phyloP scores from a whole-genome alignment of 1,140 invertebrate genomes.

The Pristionchus pacificus region DNA sequence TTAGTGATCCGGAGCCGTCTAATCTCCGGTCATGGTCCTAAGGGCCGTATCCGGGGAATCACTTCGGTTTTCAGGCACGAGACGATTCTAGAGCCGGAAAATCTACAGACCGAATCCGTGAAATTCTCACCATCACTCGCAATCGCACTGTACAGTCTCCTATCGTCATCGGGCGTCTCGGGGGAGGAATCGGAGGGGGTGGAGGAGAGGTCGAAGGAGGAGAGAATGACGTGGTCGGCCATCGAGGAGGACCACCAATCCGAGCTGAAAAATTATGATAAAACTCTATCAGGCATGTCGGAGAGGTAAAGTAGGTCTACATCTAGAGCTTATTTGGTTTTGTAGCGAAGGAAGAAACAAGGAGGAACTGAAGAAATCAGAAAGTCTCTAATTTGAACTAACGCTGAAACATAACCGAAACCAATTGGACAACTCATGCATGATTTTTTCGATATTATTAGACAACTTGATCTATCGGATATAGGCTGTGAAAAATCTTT shows the following conservation, averaged over 20 bases:
- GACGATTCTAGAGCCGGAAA: not conserved
- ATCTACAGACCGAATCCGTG: not conserved
- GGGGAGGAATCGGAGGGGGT: slow-evolving; percentile 17
- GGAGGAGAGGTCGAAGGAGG: slow-evolving; percentile 18
- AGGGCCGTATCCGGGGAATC: too few species aligned
- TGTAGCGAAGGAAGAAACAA: slow-evolving; percentile 3
- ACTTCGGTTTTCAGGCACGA: not conserved
- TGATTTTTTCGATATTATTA: too few species aligned
- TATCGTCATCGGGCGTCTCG: slow-evolving; percentile 28
- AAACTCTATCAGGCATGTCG: too few species aligned
- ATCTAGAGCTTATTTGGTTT: too few species aligned
- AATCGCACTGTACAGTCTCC: slow-evolving; percentile 15
- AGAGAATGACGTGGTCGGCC: slow-evolving; percentile 11
- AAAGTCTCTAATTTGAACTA: not conserved
- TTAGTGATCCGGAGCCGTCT: slow-evolving; percentile 8
- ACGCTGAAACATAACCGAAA: too few species aligned
- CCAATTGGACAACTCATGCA: too few species aligned
- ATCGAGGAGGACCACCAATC: slow-evolving; percentile 12
- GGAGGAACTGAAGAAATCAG: not conserved
- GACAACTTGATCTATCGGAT: too few species aligned
- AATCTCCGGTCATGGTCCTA: not conserved
- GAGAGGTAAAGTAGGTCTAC: too few species aligned
- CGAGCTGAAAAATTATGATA: too few species aligned
- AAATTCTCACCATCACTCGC: slow-evolving; percentile 24
- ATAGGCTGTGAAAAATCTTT: slow-evolving; percentile 3